phyloP scores from a whole-genome alignment of 2,888 invertebrate genomes.

The Lydus trimaculatus region DNA sequence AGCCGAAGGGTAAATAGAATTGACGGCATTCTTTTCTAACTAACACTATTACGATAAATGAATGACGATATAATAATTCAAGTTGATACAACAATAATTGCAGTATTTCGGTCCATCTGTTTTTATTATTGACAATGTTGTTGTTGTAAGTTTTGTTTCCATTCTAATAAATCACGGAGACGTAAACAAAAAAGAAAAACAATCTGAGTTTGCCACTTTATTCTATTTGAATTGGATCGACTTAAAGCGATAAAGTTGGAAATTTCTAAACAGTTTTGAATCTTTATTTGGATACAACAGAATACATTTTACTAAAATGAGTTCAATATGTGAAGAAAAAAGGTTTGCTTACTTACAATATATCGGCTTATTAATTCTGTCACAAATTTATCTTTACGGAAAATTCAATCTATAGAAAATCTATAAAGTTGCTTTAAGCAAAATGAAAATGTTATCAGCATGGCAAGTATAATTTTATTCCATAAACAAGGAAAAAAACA shows the following conservation, averaged over 20 bases:
- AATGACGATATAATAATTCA: background rate
- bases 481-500: background rate
- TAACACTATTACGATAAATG: conserved; percentile 23
- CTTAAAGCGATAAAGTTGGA: conserved; percentile 17
- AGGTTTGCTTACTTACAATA: too few relatives aligned
- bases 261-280: background rate
- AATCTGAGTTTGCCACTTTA: conserved; percentile 38
- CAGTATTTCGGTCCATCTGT: background rate
- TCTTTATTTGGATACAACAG: background rate
- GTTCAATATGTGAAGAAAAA: background rate
- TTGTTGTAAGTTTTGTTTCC: background rate
- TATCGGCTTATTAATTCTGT: background rate
- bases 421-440: background rate
- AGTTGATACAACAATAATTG: background rate
- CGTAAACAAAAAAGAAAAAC: background rate
- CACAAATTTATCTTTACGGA: background rate
- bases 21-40: conserved; percentile 25
- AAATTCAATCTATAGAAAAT: background rate
- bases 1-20: conserved; percentile 35
- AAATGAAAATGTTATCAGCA: background rate
- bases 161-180: background rate
- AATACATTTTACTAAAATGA: background rate
- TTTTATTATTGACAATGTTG: background rate
- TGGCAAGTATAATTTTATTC: background rate
- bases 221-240: conserved; percentile 36